Evolutionary conservation across 1,140 invertebrate species (phyloP).

Genomic region (Venturia canescens): DNA sequence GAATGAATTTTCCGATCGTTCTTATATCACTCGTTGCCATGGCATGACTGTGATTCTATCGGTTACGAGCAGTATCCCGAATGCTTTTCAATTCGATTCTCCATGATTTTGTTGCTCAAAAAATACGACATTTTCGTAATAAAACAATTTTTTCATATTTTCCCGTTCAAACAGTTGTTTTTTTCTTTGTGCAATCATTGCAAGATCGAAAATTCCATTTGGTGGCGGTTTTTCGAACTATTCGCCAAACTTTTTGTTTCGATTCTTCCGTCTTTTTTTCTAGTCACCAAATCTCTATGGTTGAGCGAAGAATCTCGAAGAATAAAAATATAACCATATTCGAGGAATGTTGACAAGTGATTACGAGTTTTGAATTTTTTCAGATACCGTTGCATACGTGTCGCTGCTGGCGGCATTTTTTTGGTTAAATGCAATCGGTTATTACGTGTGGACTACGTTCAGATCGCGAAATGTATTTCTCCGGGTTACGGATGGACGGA

Average conservation of each 20-base stretch:
- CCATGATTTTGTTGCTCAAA: too few relatives aligned
- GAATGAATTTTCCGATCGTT: not conserved
- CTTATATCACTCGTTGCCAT: too few relatives aligned
- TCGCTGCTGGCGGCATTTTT: constrained; percentile 88
- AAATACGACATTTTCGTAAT: too few relatives aligned
- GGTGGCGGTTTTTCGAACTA: not conserved
- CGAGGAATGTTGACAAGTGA: too few relatives aligned
- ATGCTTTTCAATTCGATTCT: too few relatives aligned
- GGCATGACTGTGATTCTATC: too few relatives aligned
- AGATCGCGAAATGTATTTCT: constrained; percentile 90
- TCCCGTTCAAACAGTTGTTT: not conserved
- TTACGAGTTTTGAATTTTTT: constrained; percentile 68
- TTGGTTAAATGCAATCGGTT: constrained; percentile 89
- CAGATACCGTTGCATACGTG: constrained; percentile 86
- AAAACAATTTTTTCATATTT: not conserved
- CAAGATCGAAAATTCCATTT: too few relatives aligned
- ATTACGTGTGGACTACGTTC: constrained; percentile 92
- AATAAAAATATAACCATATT: too few relatives aligned
- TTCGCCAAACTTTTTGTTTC: not conserved
- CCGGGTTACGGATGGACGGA: constrained; percentile 87
- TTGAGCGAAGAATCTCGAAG: too few relatives aligned
- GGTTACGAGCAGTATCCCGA: too few relatives aligned
- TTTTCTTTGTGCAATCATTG: not conserved
- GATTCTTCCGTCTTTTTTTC: too few relatives aligned
- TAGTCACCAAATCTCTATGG: too few relatives aligned